phyloP scores from a whole-genome alignment of 64 coral and sea anemone species.

The Dendrophyllia cribrosa region DNA sequence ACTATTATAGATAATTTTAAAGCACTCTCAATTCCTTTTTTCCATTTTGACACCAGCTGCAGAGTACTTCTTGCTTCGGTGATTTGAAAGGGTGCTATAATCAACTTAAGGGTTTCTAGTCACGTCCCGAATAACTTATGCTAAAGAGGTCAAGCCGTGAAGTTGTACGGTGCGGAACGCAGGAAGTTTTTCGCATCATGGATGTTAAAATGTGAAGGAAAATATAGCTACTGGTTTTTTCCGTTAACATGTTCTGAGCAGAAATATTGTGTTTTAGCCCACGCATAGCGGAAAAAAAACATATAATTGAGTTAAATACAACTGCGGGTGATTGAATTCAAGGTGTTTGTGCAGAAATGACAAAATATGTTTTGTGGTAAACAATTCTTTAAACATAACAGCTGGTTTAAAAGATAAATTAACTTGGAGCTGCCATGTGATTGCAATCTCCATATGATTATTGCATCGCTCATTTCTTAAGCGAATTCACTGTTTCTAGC shows the following conservation, averaged over 20 bases:
- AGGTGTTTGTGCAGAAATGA: background rate
- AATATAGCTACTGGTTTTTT: background rate
- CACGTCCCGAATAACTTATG: no score
- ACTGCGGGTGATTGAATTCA: conserved; percentile 19
- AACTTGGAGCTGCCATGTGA: background rate
- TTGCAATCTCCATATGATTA: background rate
- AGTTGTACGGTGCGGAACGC: no score
- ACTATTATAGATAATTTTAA: no score
- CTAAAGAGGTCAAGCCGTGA: no score
- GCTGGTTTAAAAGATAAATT: background rate
- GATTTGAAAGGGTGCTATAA: no score
- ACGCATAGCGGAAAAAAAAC: conserved; percentile 16
- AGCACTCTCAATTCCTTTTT: no score
- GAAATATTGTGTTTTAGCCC: background rate
- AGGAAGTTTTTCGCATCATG: no score
- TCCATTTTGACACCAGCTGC: no score
- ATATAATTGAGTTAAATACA: background rate
- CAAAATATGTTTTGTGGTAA: background rate
- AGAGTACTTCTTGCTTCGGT: no score
- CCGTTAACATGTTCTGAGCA: conserved; percentile 10
- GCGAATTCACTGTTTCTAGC: no score
- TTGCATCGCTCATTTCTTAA: no score
- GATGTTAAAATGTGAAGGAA: background rate
- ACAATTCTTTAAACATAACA: background rate
- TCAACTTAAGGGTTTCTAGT: no score